Conservation (phyloP, 1,140 invertebrate genomes). For the Orius insidiosus region DNA sequence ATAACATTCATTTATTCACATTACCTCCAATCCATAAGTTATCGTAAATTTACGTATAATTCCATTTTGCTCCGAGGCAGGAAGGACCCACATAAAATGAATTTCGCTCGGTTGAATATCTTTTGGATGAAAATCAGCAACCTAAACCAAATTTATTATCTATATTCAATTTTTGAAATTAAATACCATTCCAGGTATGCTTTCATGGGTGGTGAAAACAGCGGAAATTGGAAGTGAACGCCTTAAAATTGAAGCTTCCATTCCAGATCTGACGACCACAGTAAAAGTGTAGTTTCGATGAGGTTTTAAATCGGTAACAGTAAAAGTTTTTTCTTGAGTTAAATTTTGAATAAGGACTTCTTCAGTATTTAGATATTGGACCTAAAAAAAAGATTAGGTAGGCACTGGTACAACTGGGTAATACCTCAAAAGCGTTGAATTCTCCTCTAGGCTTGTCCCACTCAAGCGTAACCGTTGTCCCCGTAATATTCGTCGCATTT, state of each 20-base stretch:
- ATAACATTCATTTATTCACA: background rate
- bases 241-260: conserved; percentile 53
- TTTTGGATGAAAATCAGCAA: conserved; percentile 53
- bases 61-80: conserved; percentile 62
- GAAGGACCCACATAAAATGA: conserved; percentile 63
- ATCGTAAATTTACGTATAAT: conserved; percentile 66
- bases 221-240: conserved; percentile 59
- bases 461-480: conserved; percentile 57
- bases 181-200: conserved; percentile 53
- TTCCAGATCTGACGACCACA: conserved; percentile 63
- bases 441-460: conserved; percentile 72
- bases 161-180: no score
- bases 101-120: conserved; percentile 68
- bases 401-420: background rate
- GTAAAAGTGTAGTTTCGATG: conserved; percentile 82
- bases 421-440: conserved; percentile 70
- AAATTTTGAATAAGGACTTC: conserved; percentile 51
- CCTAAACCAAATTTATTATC: conserved; percentile 23
- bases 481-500: conserved; percentile 57
- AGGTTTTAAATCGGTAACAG: conserved; percentile 54
- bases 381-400: conserved; percentile 20
- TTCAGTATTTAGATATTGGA: conserved; percentile 61
- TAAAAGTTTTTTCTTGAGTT: conserved; percentile 49
- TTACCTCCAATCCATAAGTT: conserved; percentile 54
- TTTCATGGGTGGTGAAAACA: conserved; percentile 66